Conservation (phyloP, 1,140 invertebrate genomes). For the Solenopsis invicta region DNA sequence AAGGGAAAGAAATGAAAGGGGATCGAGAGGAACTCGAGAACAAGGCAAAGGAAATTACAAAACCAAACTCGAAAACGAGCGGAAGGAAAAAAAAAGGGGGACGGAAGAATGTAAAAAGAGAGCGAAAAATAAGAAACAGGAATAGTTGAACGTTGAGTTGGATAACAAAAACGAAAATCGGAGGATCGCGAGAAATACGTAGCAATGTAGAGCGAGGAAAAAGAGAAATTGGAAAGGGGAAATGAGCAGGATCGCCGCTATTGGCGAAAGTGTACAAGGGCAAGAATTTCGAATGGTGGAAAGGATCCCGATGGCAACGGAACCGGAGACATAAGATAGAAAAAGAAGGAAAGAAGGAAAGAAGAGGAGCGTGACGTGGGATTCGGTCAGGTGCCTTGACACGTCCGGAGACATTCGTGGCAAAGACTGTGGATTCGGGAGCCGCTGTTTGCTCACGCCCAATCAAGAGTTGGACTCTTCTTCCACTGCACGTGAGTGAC, state of each 20-base stretch:
- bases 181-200: constrained; percentile 26
- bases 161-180: constrained; percentile 49
- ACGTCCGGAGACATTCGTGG: constrained; percentile 67
- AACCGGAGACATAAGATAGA: constrained; percentile 58
- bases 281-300: constrained; percentile 65
- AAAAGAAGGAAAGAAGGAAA: constrained; percentile 2
- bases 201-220: constrained; percentile 11
- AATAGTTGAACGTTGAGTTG: neutral
- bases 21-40: neutral
- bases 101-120: neutral
- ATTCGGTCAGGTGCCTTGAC: constrained; percentile 65
- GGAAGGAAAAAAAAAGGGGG: neutral
- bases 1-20: constrained; percentile 18
- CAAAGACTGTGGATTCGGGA: constrained; percentile 70
- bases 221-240: constrained; percentile 38
- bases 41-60: constrained; percentile 10
- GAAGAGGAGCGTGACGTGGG: constrained; percentile 23
- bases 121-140: neutral
- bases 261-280: constrained; percentile 54
- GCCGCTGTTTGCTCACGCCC: constrained; percentile 75
- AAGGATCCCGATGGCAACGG: constrained; percentile 68
- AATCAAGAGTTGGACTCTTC: constrained; percentile 73
- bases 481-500: constrained; percentile 32
- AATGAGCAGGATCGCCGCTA: constrained; percentile 49
- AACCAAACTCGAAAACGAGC: constrained; percentile 28